phyloP scores from a whole-genome alignment of 2,888 invertebrate genomes.

The Drosophila borealis region DNA sequence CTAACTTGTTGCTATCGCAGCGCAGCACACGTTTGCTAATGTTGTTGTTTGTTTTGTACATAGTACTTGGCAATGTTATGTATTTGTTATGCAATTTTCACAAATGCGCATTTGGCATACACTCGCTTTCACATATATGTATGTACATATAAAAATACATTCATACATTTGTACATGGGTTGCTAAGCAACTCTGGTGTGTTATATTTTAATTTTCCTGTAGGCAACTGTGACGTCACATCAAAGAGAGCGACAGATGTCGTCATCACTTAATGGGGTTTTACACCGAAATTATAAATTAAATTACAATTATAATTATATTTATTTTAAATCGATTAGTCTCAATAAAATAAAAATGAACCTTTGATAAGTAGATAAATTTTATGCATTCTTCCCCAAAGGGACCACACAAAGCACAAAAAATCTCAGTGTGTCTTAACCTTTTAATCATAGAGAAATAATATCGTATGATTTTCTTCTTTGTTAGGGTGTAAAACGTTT shows the following conservation, averaged over 20 bases:
- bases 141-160: not conserved
- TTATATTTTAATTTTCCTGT: conserved; percentile 5
- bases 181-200: conserved; percentile 6
- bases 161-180: conserved; percentile 7
- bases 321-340: too few relatives aligned
- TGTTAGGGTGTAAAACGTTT: conserved; percentile 1
- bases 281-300: too few relatives aligned
- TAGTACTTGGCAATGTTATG: conserved; percentile 43
- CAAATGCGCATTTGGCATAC: conserved; percentile 61
- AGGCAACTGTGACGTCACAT: conserved; percentile 54
- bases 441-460: conserved; percentile 11
- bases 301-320: too few relatives aligned
- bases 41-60: conserved; percentile 51
- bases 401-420: too few relatives aligned
- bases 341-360: too few relatives aligned
- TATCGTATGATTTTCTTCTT: conserved; percentile 58
- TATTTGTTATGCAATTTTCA: conserved; percentile 59
- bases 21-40: conserved; percentile 28
- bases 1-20: conserved; percentile 22
- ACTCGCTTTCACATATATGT: conserved; percentile 12
- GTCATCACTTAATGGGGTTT: conserved; percentile 28
- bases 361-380: too few relatives aligned
- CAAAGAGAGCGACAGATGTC: conserved; percentile 28
- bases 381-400: too few relatives aligned
- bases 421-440: too few relatives aligned